phyloP scores from a whole-genome alignment of 2,797 vertebrate species.

The Rhinophrynus dorsalis region DNA sequence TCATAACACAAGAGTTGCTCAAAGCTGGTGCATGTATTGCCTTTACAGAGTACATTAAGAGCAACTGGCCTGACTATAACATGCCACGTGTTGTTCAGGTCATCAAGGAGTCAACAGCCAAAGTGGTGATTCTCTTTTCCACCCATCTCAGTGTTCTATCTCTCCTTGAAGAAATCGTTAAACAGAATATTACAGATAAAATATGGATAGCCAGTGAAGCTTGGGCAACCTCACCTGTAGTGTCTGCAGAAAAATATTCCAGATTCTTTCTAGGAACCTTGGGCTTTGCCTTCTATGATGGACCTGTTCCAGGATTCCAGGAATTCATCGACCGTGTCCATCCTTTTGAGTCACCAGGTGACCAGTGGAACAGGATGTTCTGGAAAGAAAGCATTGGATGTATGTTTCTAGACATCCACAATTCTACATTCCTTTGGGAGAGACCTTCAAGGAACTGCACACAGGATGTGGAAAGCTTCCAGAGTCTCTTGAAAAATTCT shows the following conservation, averaged over 20 bases:
- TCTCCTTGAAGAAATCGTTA: slow-evolving; percentile 69
- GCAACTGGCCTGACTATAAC: slow-evolving; percentile 68
- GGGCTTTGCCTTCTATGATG: slow-evolving; percentile 74
- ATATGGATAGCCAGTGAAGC: slow-evolving; percentile 83
- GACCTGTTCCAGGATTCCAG: slow-evolving; percentile 71
- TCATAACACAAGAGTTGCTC: slow-evolving; percentile 77
- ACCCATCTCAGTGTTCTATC: slow-evolving; percentile 80
- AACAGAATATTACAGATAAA: slow-evolving; percentile 73
- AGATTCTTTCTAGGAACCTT: slow-evolving; percentile 74
- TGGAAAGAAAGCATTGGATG: slow-evolving; percentile 83
- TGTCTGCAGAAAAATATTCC: slow-evolving; percentile 66
- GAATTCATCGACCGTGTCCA: slow-evolving; percentile 71
- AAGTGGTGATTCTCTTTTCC: slow-evolving; percentile 79
- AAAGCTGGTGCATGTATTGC: slow-evolving; percentile 69
- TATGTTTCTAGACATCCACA: slow-evolving; percentile 59
- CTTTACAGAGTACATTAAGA: slow-evolving; percentile 80
- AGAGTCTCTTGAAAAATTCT: slow-evolving; percentile 77
- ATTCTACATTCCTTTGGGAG: slow-evolving; percentile 32
- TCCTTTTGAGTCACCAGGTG: slow-evolving; percentile 59
- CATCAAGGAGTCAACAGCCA: slow-evolving; percentile 70
- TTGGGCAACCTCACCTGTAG: slow-evolving; percentile 80
- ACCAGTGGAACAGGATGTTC: slow-evolving; percentile 75
- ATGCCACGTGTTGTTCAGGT: slow-evolving; percentile 69
- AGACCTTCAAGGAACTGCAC: slow-evolving; percentile 59
- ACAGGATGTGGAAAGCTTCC: slow-evolving; percentile 67